Conservation (phyloP, 2,113 vertebrate genomes). For the Melanotaenia duboulayi region DNA sequence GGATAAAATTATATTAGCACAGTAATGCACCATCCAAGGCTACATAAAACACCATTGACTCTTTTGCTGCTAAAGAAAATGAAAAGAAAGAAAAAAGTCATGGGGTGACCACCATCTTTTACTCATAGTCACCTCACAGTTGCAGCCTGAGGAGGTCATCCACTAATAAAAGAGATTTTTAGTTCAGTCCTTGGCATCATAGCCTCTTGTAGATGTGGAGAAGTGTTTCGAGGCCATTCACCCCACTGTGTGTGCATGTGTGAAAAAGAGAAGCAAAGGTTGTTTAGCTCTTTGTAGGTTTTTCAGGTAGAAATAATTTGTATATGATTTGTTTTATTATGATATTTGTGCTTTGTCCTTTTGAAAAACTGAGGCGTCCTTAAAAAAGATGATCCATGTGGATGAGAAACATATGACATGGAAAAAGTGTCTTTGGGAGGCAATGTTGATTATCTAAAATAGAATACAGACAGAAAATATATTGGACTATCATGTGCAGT, state of each 20-base stretch:
- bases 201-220: too few relatives aligned
- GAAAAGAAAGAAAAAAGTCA: not conserved
- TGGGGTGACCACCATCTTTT: not conserved
- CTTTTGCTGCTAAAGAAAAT: not conserved
- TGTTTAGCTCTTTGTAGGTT: not conserved
- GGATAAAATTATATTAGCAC: too few relatives aligned
- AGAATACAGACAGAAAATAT: not conserved
- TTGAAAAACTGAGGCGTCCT: not conserved
- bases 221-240: too few relatives aligned
- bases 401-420: not conserved
- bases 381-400: not conserved
- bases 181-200: too few relatives aligned
- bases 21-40: too few relatives aligned
- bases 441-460: not conserved
- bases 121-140: not conserved
- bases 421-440: not conserved
- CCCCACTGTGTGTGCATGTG: not conserved
- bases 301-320: too few relatives aligned
- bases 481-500: too few relatives aligned
- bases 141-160: not conserved
- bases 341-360: too few relatives aligned
- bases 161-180: too few relatives aligned
- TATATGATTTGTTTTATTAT: too few relatives aligned
- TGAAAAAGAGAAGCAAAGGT: not conserved
- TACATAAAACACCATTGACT: not conserved